Evolutionary conservation across 2,888 invertebrate species (phyloP), one percentile per base, ranked within the genome.

Genomic region (Lumbricus terrestris): DNA sequence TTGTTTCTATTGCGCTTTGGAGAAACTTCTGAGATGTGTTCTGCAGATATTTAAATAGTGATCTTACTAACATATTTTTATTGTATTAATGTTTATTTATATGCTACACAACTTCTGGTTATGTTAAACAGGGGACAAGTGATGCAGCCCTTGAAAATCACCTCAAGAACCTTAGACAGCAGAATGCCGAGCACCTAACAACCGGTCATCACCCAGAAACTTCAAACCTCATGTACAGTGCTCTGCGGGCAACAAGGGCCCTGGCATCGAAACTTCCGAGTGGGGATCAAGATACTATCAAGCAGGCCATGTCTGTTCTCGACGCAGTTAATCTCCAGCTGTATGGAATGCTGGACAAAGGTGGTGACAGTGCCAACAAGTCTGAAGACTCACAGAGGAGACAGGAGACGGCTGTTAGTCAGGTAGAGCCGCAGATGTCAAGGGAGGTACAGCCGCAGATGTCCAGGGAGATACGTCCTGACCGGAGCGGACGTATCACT

Each of bases 311-410:
- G 88, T 40, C 88, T 40, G 88, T 88, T 20, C 88, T 88, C 29
- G 88, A 88, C 33, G 88, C 88, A 33, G 88, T 88, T 29, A 88
- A 88, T 33, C 47, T 47, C 20, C 88, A 88, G 88, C 88, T 88
- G 47, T 88, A 88, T 47, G 88, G 88, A 47, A 88, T 88, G 40
- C 88, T 88, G 37, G 88, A 40, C 88, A 88, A 47, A 40, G 88
- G 88, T 38, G 88, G 42, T n/a, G 88, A 85, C 34, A 34, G 20
- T 35, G 37, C 34, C 6, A 15, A 15, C 6, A 35, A 85, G 35
- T 85, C 85, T 34, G 35, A 85, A 83, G 83, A 83, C 16, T 23
- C 47, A 35, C 85, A 34, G 85, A 35, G 35, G 85, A 85, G 85
- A 34, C 85, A 85, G 85, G 85, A 37, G n/a, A 29, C 85, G 1